Conservation (phyloP, 2,797 vertebrate genomes). For the Fringilla coelebs region DNA sequence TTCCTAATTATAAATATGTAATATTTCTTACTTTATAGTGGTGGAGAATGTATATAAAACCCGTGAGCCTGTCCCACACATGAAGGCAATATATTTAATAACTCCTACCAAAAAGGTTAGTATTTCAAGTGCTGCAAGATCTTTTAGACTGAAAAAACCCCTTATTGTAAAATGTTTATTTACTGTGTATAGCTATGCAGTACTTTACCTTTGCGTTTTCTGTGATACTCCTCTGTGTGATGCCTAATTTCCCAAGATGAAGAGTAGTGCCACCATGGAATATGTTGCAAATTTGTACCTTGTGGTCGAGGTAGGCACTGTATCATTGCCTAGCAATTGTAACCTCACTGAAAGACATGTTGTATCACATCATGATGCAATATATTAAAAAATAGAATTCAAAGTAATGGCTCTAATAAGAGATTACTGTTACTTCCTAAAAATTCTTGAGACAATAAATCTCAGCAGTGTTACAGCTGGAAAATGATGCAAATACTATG, state of each 20-base stretch:
- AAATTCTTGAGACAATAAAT: background rate
- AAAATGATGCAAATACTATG: background rate
- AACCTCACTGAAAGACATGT: background rate
- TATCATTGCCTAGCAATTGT: background rate
- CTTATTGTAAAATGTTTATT: background rate
- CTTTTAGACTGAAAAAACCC: background rate
- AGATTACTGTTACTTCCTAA: background rate
- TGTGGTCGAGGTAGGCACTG: background rate
- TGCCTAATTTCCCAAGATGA: background rate
- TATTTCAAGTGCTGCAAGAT: background rate
- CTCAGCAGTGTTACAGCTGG: background rate
- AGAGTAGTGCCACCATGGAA: too few species aligned
- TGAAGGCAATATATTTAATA: conserved; percentile 97
- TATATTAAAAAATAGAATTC: background rate
- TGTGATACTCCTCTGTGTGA: background rate
- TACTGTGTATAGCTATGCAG: background rate
- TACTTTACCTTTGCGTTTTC: background rate
- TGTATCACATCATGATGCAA: background rate
- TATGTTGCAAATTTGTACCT: background rate
- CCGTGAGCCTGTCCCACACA: conserved; percentile 90
- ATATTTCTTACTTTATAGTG: conserved; percentile 75
- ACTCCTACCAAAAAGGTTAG: conserved; percentile 89
- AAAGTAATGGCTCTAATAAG: background rate
- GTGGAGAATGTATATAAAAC: conserved; percentile 93
- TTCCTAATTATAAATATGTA: background rate